Percentiles rank a stretch among this genome's conserved stretches.
These are phyloP conservation scores for Apis cerana DNA, from an alignment of 1,140 invertebrate genomes.

Conservation along the genomic window DNA sequence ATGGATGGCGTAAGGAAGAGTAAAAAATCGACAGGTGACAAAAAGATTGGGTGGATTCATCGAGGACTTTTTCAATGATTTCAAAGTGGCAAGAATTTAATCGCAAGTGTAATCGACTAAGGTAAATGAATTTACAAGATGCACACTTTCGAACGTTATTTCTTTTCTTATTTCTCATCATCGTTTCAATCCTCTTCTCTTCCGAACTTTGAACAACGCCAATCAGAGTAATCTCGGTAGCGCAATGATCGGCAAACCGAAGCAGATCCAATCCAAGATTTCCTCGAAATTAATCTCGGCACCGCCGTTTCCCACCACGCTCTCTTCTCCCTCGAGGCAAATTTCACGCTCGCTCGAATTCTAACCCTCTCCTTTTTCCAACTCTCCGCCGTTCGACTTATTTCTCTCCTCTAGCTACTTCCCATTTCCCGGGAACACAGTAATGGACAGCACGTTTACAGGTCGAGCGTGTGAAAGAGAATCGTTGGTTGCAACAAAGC, in stretches of 20 bases:
- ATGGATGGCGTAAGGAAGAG: too few relatives aligned
- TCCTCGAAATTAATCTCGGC: constrained; percentile 25
- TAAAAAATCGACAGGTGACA: too few relatives aligned
- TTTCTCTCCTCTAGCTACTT: not conserved
- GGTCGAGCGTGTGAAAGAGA: constrained; percentile 26
- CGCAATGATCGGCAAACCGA: not conserved
- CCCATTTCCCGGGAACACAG: constrained; percentile 17
- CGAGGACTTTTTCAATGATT: not conserved
- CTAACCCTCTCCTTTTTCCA: not conserved
- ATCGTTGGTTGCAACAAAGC: constrained; percentile 29
- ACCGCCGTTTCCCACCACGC: not conserved
- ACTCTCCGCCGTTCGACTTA: not conserved
- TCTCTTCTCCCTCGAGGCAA: not conserved
- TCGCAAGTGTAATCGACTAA: constrained; percentile 11
- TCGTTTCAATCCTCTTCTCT: not conserved
- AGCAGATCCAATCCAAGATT: not conserved
- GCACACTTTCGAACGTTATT: not conserved
- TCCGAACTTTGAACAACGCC: not conserved
- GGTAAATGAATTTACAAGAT: constrained; percentile 24
- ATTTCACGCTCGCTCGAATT: constrained; percentile 14
- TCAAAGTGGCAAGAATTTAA: constrained; percentile 8
- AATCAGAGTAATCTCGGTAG: not conserved
- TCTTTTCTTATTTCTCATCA: not conserved
- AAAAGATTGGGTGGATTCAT: not conserved
- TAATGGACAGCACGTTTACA: constrained; percentile 34